These are phyloP conservation scores for Scartelaos histophorus DNA, from an alignment of 2,113 vertebrate genomes.

Conservation along the genomic window DNA sequence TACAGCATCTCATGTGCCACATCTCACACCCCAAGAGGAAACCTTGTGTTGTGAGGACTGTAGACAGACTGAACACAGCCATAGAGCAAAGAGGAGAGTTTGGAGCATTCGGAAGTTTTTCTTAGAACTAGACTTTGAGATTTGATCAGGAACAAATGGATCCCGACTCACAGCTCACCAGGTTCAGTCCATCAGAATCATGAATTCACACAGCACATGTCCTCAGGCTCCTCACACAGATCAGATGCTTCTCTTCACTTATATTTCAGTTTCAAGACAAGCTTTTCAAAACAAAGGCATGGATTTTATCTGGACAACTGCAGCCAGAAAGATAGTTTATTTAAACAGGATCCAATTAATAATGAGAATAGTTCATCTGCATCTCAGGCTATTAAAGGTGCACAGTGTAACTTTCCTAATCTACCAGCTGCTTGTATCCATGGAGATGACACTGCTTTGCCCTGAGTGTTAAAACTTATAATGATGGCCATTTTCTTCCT, in stretches of 20 bases:
- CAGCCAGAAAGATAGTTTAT: neutral
- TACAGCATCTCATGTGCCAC: too few species aligned
- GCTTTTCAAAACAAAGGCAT: conserved; percentile 12
- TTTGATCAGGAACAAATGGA: conserved; percentile 58
- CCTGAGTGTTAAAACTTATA: too few species aligned
- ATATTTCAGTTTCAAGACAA: neutral
- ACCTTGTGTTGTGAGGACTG: neutral
- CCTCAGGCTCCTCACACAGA: conserved; percentile 16
- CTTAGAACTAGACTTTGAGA: conserved; percentile 45
- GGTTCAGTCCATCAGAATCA: conserved; percentile 33
- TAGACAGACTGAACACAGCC: conserved; percentile 17
- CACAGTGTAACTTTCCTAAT: too few species aligned
- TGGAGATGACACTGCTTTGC: too few species aligned
- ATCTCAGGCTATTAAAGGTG: too few species aligned
- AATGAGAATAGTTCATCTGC: too few species aligned
- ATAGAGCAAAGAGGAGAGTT: conserved; percentile 30
- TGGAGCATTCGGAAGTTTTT: conserved; percentile 32
- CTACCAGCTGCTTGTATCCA: too few species aligned
- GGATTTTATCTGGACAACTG: neutral
- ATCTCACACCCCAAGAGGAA: too few species aligned
- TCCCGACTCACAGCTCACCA: conserved; percentile 43
- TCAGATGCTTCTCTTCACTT: neutral
- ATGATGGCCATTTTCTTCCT: too few species aligned
- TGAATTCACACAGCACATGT: conserved; percentile 34
- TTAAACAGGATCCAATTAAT: too few species aligned